Evolutionary conservation across 1,140 invertebrate species (phyloP).

Genomic region (Phymorhynchus buccinoides): DNA sequence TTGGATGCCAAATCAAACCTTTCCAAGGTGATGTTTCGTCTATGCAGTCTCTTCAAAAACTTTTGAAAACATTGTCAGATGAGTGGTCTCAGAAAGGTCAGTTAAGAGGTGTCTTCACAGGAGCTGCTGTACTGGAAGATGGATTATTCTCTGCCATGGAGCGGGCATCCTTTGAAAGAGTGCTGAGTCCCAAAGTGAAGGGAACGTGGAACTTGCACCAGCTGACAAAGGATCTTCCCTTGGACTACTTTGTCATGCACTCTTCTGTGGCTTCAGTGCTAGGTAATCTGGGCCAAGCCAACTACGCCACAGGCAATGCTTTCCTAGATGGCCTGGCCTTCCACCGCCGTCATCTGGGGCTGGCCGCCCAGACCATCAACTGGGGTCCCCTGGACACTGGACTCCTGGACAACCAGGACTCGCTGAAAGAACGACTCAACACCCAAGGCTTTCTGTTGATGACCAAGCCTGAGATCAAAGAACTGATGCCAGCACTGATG

Average conservation of each 20-base stretch:
- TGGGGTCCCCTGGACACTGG: slow-evolving; percentile 52
- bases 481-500: slow-evolving; percentile 31
- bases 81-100: neutral
- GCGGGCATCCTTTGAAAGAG: slow-evolving; percentile 44
- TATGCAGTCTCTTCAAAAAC: neutral
- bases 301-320: slow-evolving; percentile 53
- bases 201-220: slow-evolving; percentile 56
- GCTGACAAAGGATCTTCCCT: slow-evolving; percentile 31
- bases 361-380: slow-evolving; percentile 42
- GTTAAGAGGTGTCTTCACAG: slow-evolving; percentile 13
- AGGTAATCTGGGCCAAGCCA: slow-evolving; percentile 53
- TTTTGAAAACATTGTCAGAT: slow-evolving; percentile 26
- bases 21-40: slow-evolving; percentile 13
- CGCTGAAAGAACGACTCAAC: slow-evolving; percentile 20
- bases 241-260: slow-evolving; percentile 58
- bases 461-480: slow-evolving; percentile 35
- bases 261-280: slow-evolving; percentile 53
- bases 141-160: slow-evolving; percentile 35
- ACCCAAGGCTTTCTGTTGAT: slow-evolving; percentile 40
- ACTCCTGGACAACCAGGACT: slow-evolving; percentile 39
- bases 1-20: neutral
- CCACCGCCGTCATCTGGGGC: slow-evolving; percentile 35
- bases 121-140: slow-evolving; percentile 8
- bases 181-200: slow-evolving; percentile 52
- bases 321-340: slow-evolving; percentile 54